Base-by-base conservation (phyloP, 2,113 vertebrate genomes). In the Plectropomus leopardus region DNA sequence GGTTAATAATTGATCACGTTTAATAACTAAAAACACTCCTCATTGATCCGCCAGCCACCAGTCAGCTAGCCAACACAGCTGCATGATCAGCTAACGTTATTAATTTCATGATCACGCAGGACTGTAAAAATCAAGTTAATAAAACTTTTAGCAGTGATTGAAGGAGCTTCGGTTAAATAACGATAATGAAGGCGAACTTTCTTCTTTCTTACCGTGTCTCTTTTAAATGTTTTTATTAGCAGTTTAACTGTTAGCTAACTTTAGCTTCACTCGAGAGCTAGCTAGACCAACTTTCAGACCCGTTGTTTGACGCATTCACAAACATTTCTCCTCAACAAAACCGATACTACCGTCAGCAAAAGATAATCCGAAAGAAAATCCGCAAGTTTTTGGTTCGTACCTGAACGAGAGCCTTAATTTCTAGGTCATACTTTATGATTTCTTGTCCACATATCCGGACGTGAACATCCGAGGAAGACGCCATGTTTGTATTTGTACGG, bases 321-420 rank as follows among this genome's bases (percentile, higher is more conserved):
- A n/a, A n/a, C n/a, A n/a, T n/a, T 80, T 32, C n/a, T 58, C 15
- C 13, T 3, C 0, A 26, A 15, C 24, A 42, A 48, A 45, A 32
- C 17, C 16, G 5, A 55, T 0, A 32, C 3, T 47, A 19, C 6
- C 14, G 9, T 21, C 9, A 54, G 7, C 0, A 1, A 34, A 23
- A 34, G 40, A 32, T 1, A 15, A 24, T 9, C 2, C 1, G 34
- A 36, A 1, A 3, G 0, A 32, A 1, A 23, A 15, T 58, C 4
- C 2, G 24, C 3, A 1, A 0, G 19, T 32, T 58, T 28, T 19
- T 6, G 26, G 6, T 7, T 14, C 40, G 83, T 85, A 99, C 97
- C 97, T 98, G 97, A 77, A 98, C 95, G 10, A 97, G 89, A 54
- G 97, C 97, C 73, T 99, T 98, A 78, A 98, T 97, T 93, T 98